Evolutionary conservation across 2,113 vertebrate genomes (phyloP).

Genomic region (Dasyornis broadbenti): DNA sequence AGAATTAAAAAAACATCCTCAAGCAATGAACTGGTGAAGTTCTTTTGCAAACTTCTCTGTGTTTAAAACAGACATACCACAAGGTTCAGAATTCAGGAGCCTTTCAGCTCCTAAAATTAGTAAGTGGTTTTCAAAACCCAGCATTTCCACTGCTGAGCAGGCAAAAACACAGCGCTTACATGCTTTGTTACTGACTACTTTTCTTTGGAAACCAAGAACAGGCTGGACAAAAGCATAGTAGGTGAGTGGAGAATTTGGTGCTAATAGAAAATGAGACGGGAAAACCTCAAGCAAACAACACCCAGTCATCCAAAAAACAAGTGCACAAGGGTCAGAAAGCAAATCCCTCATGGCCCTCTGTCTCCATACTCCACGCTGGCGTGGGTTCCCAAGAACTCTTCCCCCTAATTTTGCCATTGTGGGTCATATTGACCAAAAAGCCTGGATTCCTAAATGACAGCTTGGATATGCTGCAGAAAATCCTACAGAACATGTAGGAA

Average conservation of each 20-base stretch:
- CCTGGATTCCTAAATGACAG: neutral
- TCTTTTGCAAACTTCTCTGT: neutral
- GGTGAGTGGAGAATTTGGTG: constrained; percentile 31
- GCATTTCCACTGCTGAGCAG: constrained; percentile 65
- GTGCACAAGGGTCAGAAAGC: neutral
- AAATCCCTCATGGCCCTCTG: neutral
- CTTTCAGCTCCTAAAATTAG: constrained; percentile 61
- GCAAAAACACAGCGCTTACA: constrained; percentile 18
- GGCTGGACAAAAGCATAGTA: constrained; percentile 37
- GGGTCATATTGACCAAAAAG: neutral
- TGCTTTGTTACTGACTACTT: constrained; percentile 23
- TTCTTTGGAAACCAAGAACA: constrained; percentile 49
- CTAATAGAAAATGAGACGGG: constrained; percentile 36
- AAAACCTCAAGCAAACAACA: constrained; percentile 44
- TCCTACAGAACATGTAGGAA: neutral
- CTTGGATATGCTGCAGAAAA: neutral
- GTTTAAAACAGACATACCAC: constrained; percentile 37
- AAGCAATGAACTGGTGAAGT: neutral
- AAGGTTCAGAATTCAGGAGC: constrained; percentile 45
- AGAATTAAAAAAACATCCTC: neutral
- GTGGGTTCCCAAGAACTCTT: neutral
- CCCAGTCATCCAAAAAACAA: constrained; percentile 1
- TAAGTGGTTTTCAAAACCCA: constrained; percentile 64
- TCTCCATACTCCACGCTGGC: neutral
- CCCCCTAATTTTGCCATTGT: neutral